These are phyloP conservation scores for Triplophysa yarkandensis DNA, from an alignment of 2,797 vertebrate species.

Conservation along the genomic window DNA sequence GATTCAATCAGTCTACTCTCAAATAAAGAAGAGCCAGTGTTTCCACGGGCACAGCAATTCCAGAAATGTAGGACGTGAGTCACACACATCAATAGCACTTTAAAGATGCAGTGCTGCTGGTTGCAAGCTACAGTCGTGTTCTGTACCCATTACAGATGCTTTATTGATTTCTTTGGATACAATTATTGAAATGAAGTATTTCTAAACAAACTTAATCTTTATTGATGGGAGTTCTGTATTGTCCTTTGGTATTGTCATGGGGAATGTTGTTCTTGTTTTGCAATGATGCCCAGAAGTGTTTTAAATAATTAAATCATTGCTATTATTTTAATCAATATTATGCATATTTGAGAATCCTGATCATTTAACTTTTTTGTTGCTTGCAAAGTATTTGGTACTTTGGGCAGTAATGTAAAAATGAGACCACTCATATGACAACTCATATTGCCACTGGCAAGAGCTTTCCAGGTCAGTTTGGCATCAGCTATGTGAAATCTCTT, in stretches of 20 bases:
- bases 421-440: too few species aligned
- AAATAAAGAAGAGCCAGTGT: slow-evolving; percentile 49
- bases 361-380: too few species aligned
- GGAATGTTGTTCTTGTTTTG: too few species aligned
- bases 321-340: too few species aligned
- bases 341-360: too few species aligned
- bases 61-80: slow-evolving; percentile 49
- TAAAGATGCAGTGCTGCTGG: slow-evolving; percentile 27
- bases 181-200: background rate
- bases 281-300: too few species aligned
- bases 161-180: slow-evolving; percentile 29
- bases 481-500: slow-evolving; percentile 28
- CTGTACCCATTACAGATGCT: slow-evolving; percentile 4
- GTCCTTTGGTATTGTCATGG: too few species aligned
- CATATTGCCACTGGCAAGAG: background rate
- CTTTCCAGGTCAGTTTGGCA: slow-evolving; percentile 15
- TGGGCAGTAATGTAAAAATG: too few species aligned
- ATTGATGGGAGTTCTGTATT: too few species aligned
- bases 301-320: too few species aligned
- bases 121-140: slow-evolving; percentile 12
- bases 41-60: slow-evolving; percentile 48
- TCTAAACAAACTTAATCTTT: background rate
- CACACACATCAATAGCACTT: slow-evolving; percentile 44
- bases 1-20: slow-evolving; percentile 57
- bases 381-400: too few species aligned